These are phyloP conservation scores for Clostera curtula DNA, from an alignment of 2,888 invertebrate species.

Conservation along the genomic window DNA sequence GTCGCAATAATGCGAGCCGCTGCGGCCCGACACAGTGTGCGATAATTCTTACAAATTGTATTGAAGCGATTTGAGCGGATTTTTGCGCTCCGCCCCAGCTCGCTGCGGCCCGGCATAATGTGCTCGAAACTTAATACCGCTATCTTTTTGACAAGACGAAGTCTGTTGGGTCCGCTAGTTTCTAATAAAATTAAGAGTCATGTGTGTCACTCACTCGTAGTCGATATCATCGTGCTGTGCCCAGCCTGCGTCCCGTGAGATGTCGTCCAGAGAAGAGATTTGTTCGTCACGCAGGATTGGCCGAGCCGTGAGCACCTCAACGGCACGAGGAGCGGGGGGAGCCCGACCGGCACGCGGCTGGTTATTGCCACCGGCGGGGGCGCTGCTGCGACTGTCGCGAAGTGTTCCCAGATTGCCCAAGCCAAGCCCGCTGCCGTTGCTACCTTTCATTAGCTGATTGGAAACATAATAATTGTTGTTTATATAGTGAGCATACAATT, in stretches of 20 bases:
- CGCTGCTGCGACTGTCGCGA: conserved; percentile 40
- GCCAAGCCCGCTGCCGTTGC: conserved; percentile 62
- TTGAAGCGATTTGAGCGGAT: too few species aligned
- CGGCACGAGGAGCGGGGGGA: conserved; percentile 63
- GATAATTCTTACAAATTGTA: too few species aligned
- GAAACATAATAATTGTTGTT: conserved; percentile 6
- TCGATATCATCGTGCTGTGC: conserved; percentile 94
- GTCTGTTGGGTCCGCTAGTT: too few species aligned
- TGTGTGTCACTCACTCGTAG: conserved; percentile 80
- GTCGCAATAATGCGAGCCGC: too few species aligned
- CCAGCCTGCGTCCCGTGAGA: conserved; percentile 93
- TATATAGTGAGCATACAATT: background rate
- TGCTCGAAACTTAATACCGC: too few species aligned
- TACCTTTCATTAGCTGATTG: conserved; percentile 65
- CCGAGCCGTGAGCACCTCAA: conserved; percentile 80
- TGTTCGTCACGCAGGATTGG: conserved; percentile 96
- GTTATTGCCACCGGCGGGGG: conserved; percentile 25
- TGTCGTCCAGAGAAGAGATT: conserved; percentile 92
- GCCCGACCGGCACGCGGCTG: conserved; percentile 33
- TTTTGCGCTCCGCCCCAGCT: too few species aligned
- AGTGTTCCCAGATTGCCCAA: conserved; percentile 55
- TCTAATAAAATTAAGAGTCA: background rate
- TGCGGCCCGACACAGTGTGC: too few species aligned
- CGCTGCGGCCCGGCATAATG: too few species aligned
- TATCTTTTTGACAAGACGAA: too few species aligned